A percentile compares a stretch with the other conserved stretches of the same genome.
Conservation (phyloP, 2,888 invertebrate species). For the Hybos culiciformis region DNA sequence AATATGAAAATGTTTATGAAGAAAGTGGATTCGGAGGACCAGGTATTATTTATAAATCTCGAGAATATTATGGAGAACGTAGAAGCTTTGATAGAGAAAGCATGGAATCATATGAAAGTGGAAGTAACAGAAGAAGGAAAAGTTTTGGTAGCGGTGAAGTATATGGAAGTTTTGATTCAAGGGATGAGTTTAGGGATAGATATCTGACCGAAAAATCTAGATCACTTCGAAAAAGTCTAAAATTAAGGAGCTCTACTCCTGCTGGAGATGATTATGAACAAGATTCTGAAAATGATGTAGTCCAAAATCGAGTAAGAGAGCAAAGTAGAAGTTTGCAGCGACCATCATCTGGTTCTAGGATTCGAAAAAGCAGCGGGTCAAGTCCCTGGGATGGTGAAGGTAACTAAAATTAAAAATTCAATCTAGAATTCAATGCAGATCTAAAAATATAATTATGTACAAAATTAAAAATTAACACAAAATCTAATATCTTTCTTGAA, state of each 20-base stretch:
- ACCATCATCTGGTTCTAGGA: slow-evolving; percentile 19
- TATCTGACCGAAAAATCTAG: slow-evolving; percentile 31
- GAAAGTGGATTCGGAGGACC: slow-evolving; percentile 18
- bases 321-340: slow-evolving; percentile 29
- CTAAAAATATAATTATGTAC: too few relatives aligned
- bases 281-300: slow-evolving; percentile 37
- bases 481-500: too few relatives aligned
- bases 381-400: slow-evolving; percentile 44
- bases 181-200: slow-evolving; percentile 34
- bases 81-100: slow-evolving; percentile 36
- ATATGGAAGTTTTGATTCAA: slow-evolving; percentile 34
- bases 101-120: slow-evolving; percentile 34
- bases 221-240: slow-evolving; percentile 29
- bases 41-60: slow-evolving; percentile 18
- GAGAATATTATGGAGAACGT: slow-evolving; percentile 31
- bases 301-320: slow-evolving; percentile 20
- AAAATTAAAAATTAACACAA: too few relatives aligned
- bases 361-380: slow-evolving; percentile 35
- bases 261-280: slow-evolving; percentile 37
- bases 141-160: slow-evolving; percentile 36
- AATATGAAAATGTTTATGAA: slow-evolving; percentile 33
- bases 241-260: slow-evolving; percentile 20
- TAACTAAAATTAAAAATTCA: slow-evolving; percentile 16
- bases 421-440: slow-evolving; percentile 9
- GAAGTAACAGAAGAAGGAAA: slow-evolving; percentile 26